Evolutionary conservation across 1,140 invertebrate species (phyloP).

Genomic region (Heliconius hermathena): DNA sequence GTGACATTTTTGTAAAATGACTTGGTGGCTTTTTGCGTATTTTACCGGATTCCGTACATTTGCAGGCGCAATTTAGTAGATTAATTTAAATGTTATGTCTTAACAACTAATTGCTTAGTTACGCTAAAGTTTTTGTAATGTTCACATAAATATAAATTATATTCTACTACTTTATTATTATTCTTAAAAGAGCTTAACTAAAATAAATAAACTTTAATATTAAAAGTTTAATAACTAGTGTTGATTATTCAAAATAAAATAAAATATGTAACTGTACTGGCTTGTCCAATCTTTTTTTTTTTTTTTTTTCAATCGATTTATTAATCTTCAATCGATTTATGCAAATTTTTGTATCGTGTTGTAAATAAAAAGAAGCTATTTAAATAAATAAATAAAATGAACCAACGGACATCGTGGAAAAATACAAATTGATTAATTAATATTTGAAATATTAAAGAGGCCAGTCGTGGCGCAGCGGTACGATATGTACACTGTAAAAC

Average conservation of each 20-base stretch:
- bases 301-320: constrained; percentile 35
- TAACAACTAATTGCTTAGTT: not conserved
- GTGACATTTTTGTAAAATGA: constrained; percentile 33
- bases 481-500: too few relatives aligned
- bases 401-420: not conserved
- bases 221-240: too few relatives aligned
- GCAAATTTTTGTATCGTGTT: constrained; percentile 24
- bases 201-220: too few relatives aligned
- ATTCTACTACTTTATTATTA: too few relatives aligned
- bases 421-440: not conserved
- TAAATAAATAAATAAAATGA: constrained; percentile 8
- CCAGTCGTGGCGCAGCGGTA: too few relatives aligned
- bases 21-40: constrained; percentile 4
- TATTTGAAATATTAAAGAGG: not conserved
- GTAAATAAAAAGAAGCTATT: constrained; percentile 12
- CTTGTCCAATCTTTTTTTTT: constrained; percentile 29
- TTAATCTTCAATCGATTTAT: constrained; percentile 36
- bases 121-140: not conserved
- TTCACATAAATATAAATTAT: not conserved
- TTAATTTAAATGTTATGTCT: not conserved
- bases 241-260: not conserved
- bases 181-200: too few relatives aligned
- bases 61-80: not conserved
- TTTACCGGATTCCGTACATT: constrained; percentile 4
- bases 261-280: not conserved